Percentiles rank a stretch among this genome's conserved stretches.
Evolutionary conservation across 1,140 invertebrate genomes (phyloP).

Genomic region (Artemia franciscana): DNA sequence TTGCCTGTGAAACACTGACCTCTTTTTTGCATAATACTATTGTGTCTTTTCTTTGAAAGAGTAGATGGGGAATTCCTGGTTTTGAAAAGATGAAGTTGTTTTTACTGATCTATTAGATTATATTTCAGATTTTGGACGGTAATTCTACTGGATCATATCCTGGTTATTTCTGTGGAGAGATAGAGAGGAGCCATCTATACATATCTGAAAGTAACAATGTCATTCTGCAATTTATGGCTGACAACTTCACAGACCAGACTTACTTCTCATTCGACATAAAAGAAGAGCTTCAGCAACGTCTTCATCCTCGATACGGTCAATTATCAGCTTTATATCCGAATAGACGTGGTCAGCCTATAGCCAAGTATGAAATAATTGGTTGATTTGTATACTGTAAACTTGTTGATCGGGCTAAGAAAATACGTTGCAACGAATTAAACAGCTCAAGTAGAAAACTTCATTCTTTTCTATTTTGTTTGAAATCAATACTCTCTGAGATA

Average conservation of each 20-base stretch:
- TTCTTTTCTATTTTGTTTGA: no score
- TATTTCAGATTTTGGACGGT: conserved; percentile 43
- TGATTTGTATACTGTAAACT: no score
- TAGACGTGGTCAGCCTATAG: conserved; percentile 45
- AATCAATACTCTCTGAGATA: no score
- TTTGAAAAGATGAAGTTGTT: no score
- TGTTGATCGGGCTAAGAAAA: no score
- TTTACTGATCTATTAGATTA: no score
- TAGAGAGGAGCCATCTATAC: conserved; percentile 73
- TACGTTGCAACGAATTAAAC: no score
- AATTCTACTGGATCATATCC: conserved; percentile 33
- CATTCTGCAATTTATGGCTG: conserved; percentile 63
- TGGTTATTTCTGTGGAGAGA: conserved; percentile 73
- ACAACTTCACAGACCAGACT: conserved; percentile 74
- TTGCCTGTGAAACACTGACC: no score
- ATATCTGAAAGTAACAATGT: conserved; percentile 81
- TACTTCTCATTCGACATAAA: conserved; percentile 42
- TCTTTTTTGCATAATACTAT: no score
- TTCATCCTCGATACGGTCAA: conserved; percentile 49
- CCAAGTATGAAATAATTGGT: neutral
- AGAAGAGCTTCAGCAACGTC: conserved; percentile 8
- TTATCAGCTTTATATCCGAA: conserved; percentile 78
- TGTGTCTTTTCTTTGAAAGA: no score
- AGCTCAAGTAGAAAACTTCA: no score
- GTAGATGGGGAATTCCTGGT: no score